Base-by-base conservation (phyloP, 2,888 invertebrate genomes). In the Siphonodentalium dalli region DNA sequence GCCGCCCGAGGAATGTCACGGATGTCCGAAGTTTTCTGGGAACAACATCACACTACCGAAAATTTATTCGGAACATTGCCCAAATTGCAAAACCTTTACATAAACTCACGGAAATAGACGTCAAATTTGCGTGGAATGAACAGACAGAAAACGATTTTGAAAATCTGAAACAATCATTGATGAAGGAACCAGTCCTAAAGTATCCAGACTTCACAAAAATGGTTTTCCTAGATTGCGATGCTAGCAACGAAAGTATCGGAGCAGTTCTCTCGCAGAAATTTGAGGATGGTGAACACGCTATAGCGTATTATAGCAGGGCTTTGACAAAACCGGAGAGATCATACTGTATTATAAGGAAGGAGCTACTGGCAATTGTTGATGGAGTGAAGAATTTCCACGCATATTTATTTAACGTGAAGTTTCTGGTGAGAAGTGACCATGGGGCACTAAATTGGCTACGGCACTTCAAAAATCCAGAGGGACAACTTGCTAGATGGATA, bases 401-500 rank as follows among this genome's bases (percentile, higher is more conserved):
- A 26, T 54, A 58, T 45, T 35, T 61, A 5, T 54, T 45, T 35
- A 47, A 49, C 4, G 20, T 15, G 23, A 13, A 33, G 9, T 49
- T 49, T 21, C 35, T 37, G 9, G 20, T 51, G 8, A 23, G 46
- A 8, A 49, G 40, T 4, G 56, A 61, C 27, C 61, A 61, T 43
- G 49, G 52, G 37, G 37, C 53, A 3, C 46, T 61, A 29, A 21
- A 23, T 15, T 55, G 58, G 56, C 41, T 62, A 15, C 21, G 34
- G 18, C 27, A 33, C 11, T 53, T 42, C 31, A 47, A 54, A 26
- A 44, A 57, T 31, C 57, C 62, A 24, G 47, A 52, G 24, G 47
- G 59, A 7, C 49, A 50, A 44, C 45, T 58, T 6, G 59, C 62
- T 8, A 44, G 57, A 13, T 60, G 62, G 62, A 29, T 54, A 37